These are phyloP conservation scores for Monochamus alternatus DNA, from an alignment of 2,888 invertebrate genomes.

Conservation along the genomic window DNA sequence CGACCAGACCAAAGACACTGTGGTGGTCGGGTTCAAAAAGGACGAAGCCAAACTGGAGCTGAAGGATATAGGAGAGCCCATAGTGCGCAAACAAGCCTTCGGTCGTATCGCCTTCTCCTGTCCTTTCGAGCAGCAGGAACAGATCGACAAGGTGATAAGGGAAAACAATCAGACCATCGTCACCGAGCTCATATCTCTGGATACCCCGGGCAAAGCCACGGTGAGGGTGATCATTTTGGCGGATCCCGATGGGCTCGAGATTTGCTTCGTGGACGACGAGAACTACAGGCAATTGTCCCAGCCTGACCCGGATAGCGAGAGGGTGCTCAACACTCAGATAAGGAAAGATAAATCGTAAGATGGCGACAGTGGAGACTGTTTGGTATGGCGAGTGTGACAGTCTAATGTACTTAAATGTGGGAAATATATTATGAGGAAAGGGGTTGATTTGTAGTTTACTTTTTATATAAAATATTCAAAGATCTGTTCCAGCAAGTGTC, in stretches of 20 bases:
- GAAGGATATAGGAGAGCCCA: conserved; percentile 77
- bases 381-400: too few relatives aligned
- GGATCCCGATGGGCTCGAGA: conserved; percentile 98
- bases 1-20: conserved; percentile 76
- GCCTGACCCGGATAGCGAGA: conserved; percentile 87
- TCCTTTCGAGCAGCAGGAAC: conserved; percentile 84
- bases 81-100: conserved; percentile 92
- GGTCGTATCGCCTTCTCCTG: conserved; percentile 97
- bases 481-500: too few relatives aligned
- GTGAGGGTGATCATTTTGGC: conserved; percentile 96
- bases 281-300: conserved; percentile 91
- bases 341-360: conserved; percentile 76
- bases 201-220: conserved; percentile 97
- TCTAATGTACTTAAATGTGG: too few relatives aligned
- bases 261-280: conserved; percentile 98
- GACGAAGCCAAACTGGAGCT: conserved; percentile 87
- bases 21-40: conserved; percentile 80
- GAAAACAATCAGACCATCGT: conserved; percentile 83
- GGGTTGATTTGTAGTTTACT: too few relatives aligned
- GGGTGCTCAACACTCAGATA: conserved; percentile 85
- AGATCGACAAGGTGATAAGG: conserved; percentile 82
- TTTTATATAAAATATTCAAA: too few relatives aligned
- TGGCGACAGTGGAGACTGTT: not conserved
- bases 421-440: too few relatives aligned
- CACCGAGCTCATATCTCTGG: conserved; percentile 91